phyloP scores from a whole-genome alignment of 2,888 invertebrate species.

The Amphimallon solstitiale region DNA sequence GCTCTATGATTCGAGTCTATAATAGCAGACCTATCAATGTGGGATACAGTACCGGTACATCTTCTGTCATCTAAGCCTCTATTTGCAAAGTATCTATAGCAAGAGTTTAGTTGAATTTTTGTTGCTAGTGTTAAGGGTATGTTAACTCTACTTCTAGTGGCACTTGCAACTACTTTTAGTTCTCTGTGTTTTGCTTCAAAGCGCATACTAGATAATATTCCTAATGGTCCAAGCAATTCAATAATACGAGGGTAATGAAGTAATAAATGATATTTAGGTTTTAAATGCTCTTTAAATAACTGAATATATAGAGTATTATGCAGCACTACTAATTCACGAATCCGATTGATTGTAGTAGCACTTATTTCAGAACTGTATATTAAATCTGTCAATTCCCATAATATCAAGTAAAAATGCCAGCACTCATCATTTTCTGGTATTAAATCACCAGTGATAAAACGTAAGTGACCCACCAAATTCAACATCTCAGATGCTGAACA shows the following conservation, averaged over 20 bases:
- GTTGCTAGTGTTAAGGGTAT: constrained; percentile 40
- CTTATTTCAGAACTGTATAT: neutral
- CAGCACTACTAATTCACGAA: constrained; percentile 8
- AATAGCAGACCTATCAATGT: too few species aligned
- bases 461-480: constrained; percentile 47
- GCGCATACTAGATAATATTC: constrained; percentile 40
- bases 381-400: constrained; percentile 46
- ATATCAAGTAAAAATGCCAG: constrained; percentile 46
- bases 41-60: constrained; percentile 16
- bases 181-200: constrained; percentile 46
- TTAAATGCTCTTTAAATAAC: constrained; percentile 37
- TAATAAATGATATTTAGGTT: constrained; percentile 46
- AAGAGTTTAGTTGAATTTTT: constrained; percentile 39
- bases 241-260: constrained; percentile 44
- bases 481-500: constrained; percentile 52
- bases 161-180: constrained; percentile 41
- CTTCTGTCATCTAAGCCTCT: constrained; percentile 27
- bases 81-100: constrained; percentile 34
- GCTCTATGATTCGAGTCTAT: too few species aligned
- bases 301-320: constrained; percentile 32
- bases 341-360: neutral
- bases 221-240: constrained; percentile 43
- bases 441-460: constrained; percentile 47
- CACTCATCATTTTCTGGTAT: constrained; percentile 38
- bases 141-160: constrained; percentile 41